Conservation (phyloP, 2,797 vertebrate genomes). For the Xiphorhynchus erythropygius region DNA sequence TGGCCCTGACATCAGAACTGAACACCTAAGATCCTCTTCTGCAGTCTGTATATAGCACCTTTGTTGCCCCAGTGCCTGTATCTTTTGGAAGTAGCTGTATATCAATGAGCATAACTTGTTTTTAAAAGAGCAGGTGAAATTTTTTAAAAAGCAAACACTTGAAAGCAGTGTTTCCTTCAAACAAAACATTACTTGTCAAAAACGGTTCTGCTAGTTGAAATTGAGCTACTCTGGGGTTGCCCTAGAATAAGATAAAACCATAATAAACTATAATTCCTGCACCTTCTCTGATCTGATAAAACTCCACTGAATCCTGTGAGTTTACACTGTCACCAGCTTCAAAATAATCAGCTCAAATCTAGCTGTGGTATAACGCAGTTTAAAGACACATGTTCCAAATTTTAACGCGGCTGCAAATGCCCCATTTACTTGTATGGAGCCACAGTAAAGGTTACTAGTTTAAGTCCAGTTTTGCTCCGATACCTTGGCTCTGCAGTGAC, state of each 20-base stretch:
- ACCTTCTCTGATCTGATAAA: neutral
- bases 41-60: neutral
- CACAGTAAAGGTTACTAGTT: fast-evolving
- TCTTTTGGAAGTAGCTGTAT: neutral
- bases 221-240: neutral
- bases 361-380: neutral
- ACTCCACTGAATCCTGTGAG: neutral
- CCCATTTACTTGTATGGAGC: neutral
- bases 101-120: neutral
- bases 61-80: no score
- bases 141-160: neutral
- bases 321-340: neutral
- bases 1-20: neutral
- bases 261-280: neutral
- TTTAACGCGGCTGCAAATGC: neutral
- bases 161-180: neutral
- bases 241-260: neutral
- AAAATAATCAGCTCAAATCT: neutral
- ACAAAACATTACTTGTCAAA: neutral
- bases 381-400: neutral
- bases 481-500: fast-evolving
- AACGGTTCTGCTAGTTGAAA: neutral
- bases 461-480: neutral
- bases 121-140: neutral
- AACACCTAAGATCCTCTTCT: neutral